Evolutionary conservation across 2,797 vertebrate species (phyloP).

Genomic region (Acanthopagrus latus): DNA sequence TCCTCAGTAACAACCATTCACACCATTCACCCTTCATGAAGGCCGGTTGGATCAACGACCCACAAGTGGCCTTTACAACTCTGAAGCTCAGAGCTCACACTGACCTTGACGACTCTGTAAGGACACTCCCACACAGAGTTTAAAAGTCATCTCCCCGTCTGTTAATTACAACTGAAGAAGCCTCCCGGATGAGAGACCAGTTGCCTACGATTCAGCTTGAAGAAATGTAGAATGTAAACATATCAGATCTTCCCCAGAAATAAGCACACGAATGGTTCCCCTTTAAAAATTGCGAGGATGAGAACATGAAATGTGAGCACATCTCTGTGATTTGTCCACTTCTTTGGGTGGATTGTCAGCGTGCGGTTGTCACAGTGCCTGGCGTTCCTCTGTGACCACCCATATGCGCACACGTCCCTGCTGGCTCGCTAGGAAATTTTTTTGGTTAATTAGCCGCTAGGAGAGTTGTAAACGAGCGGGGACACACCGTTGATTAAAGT

Average conservation of each 20-base stretch:
- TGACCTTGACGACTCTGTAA: no score
- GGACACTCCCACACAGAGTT: no score
- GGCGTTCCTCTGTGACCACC: slow-evolving; percentile 46
- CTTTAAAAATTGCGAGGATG: not conserved
- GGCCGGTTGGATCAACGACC: no score
- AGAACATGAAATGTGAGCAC: not conserved
- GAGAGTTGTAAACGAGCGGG: slow-evolving; percentile 72
- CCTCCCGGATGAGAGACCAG: no score
- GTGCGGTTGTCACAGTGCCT: not conserved
- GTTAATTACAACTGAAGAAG: no score
- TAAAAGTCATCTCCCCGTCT: no score
- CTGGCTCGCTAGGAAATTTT: slow-evolving; percentile 49
- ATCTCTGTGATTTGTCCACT: slow-evolving; percentile 27
- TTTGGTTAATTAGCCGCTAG: slow-evolving; percentile 75
- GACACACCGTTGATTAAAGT: slow-evolving; percentile 75
- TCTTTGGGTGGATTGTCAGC: not conserved
- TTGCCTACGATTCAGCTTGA: no score
- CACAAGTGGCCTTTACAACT: no score
- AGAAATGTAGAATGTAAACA: no score
- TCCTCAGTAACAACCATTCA: no score
- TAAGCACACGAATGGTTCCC: not conserved
- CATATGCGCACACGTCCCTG: slow-evolving; percentile 42
- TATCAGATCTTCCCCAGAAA: slow-evolving; percentile 6
- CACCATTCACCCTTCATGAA: no score
- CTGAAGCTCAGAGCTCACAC: no score